phyloP scores from a whole-genome alignment of 64 coral and sea anemone genomes.

The Actinia equina region DNA sequence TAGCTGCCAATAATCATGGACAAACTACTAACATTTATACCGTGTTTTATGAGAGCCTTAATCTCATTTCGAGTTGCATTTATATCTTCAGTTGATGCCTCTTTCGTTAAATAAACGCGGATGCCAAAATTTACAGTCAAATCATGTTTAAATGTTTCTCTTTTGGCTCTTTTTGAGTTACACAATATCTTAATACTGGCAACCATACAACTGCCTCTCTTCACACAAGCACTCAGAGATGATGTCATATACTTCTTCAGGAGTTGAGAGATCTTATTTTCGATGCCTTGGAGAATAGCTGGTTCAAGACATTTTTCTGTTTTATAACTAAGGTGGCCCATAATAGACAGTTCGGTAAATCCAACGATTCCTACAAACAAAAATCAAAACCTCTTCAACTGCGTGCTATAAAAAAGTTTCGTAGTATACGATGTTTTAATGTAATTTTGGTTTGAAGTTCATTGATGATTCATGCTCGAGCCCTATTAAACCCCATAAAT shows the following conservation, averaged over 20 bases:
- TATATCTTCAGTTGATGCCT: background rate
- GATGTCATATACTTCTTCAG: background rate
- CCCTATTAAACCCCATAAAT: no score
- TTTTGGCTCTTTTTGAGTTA: background rate
- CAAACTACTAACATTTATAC: background rate
- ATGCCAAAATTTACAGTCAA: background rate
- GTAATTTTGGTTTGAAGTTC: no score
- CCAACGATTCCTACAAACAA: background rate
- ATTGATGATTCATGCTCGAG: no score
- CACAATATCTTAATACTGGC: background rate
- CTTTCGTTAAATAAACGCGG: slow-evolving; percentile 4
- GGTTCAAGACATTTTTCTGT: background rate
- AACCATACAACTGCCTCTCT: background rate
- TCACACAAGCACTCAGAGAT: background rate
- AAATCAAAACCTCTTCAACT: background rate
- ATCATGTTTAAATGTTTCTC: background rate
- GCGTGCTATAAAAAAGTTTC: no score
- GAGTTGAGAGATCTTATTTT: background rate
- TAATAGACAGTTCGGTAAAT: background rate
- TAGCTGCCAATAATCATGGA: slow-evolving; percentile 15
- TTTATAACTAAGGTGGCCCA: background rate
- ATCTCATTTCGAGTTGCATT: slow-evolving; percentile 14
- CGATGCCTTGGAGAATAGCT: slow-evolving; percentile 1
- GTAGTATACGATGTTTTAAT: no score
- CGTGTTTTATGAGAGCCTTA: background rate